Conservation (phyloP, 2,888 invertebrate species). For the Macrostomum cliftonense region DNA sequence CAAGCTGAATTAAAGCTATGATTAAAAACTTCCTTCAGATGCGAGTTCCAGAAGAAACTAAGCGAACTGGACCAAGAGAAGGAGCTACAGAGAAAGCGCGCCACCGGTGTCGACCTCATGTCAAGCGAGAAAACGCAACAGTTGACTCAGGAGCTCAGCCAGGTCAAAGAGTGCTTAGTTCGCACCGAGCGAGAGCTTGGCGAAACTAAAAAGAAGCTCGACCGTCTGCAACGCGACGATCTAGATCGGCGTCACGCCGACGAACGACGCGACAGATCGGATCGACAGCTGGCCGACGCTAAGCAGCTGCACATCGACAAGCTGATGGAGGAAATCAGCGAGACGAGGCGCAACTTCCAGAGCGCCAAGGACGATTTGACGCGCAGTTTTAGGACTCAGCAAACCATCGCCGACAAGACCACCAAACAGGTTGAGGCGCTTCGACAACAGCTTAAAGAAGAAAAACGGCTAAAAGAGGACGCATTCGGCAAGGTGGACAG, state of each 20-base stretch:
- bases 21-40: no score
- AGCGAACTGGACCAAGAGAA: slow-evolving; percentile 19
- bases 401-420: slow-evolving; percentile 21
- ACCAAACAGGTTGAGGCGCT: slow-evolving; percentile 22
- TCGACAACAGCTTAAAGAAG: slow-evolving; percentile 24
- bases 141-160: slow-evolving; percentile 26
- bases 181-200: slow-evolving; percentile 25
- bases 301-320: slow-evolving; percentile 31
- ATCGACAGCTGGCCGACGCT: slow-evolving; percentile 29
- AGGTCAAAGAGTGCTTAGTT: slow-evolving; percentile 23
- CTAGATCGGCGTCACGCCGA: slow-evolving; percentile 29
- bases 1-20: no score
- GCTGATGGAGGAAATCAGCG: slow-evolving; percentile 14
- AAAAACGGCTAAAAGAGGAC: slow-evolving; percentile 28
- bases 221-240: slow-evolving; percentile 31
- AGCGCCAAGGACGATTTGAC: slow-evolving; percentile 20
- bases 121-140: slow-evolving; percentile 26
- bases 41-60: slow-evolving; percentile 18
- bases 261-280: slow-evolving; percentile 29
- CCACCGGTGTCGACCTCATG: slow-evolving; percentile 21
- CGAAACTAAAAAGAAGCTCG: slow-evolving; percentile 25
- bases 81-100: slow-evolving; percentile 23
- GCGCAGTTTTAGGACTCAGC: slow-evolving; percentile 19
- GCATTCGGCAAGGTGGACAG: slow-evolving; percentile 36
- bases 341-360: slow-evolving; percentile 2